Percentiles rank a stretch among this genome's conserved stretches.
These are phyloP conservation scores for Cheilosia variabilis DNA, from an alignment of 2,888 invertebrate species.

Conservation along the genomic window DNA sequence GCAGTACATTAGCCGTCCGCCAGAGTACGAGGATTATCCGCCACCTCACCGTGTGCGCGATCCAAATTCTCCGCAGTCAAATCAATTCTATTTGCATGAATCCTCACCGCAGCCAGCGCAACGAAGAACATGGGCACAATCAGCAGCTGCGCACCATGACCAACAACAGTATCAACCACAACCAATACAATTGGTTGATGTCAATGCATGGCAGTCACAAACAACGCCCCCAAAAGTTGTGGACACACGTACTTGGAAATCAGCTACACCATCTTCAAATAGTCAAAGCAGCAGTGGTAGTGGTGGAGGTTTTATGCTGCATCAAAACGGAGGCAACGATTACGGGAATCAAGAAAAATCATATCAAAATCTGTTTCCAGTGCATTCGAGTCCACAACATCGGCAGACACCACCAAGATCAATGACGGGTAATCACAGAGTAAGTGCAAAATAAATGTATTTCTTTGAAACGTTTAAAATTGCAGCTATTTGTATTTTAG, in stretches of 20 bases:
- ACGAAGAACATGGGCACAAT: constrained; percentile 89
- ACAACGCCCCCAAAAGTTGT: constrained; percentile 78
- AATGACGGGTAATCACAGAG: constrained; percentile 70
- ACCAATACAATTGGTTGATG: constrained; percentile 81
- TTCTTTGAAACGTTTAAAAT: background rate
- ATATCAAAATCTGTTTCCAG: constrained; percentile 82
- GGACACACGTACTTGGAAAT: constrained; percentile 82
- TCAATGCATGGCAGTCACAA: constrained; percentile 83
- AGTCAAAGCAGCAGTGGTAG: constrained; percentile 78
- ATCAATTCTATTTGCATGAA: constrained; percentile 92
- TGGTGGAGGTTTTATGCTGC: constrained; percentile 86
- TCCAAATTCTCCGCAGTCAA: constrained; percentile 83
- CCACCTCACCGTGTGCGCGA: constrained; percentile 78
- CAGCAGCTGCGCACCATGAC: constrained; percentile 81
- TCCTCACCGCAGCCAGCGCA: constrained; percentile 85
- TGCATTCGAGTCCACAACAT: constrained; percentile 88
- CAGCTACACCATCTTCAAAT: constrained; percentile 76
- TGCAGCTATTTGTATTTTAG: constrained; percentile 36
- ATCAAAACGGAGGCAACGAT: constrained; percentile 88
- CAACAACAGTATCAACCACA: constrained; percentile 80
- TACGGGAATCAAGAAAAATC: constrained; percentile 85
- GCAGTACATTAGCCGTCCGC: constrained; percentile 80
- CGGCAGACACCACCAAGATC: constrained; percentile 86
- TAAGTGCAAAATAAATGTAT: constrained; percentile 20
- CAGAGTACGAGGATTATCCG: constrained; percentile 85